Evolutionary conservation across 2,888 invertebrate genomes (phyloP).

Genomic region (Nemurella pictetii): DNA sequence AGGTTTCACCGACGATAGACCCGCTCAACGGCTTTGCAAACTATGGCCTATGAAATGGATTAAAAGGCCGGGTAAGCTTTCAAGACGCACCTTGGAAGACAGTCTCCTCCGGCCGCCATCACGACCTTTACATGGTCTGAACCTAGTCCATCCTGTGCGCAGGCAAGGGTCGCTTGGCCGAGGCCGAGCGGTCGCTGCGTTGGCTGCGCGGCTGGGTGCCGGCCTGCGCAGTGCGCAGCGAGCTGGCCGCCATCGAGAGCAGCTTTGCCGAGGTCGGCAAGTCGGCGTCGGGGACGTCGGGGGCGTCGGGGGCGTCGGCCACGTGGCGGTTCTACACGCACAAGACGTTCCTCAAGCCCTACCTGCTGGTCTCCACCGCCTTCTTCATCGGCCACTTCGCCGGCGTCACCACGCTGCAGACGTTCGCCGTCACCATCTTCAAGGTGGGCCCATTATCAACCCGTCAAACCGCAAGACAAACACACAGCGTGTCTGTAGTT

Average conservation of each 20-base stretch:
- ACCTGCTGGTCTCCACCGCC: slow-evolving; percentile 63
- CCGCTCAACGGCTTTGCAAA: no score
- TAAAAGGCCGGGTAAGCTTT: no score
- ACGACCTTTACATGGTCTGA: no score
- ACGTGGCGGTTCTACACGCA: slow-evolving; percentile 40
- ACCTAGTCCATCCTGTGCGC: background rate
- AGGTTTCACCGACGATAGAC: no score
- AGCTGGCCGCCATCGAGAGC: slow-evolving; percentile 46
- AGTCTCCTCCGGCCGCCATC: no score
- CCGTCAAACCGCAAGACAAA: no score
- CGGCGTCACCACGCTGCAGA: slow-evolving; percentile 71
- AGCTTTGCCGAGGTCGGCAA: no score
- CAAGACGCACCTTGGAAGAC: no score
- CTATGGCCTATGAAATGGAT: background rate
- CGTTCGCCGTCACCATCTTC: slow-evolving; percentile 59
- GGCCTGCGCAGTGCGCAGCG: slow-evolving; percentile 62
- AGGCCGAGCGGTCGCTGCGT: slow-evolving; percentile 56
- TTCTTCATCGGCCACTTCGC: slow-evolving; percentile 77
- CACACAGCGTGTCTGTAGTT: no score
- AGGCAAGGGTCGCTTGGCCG: slow-evolving; percentile 38
- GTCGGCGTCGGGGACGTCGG: no score
- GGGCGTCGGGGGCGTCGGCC: background rate
- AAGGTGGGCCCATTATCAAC: no score
- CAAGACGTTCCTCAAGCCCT: slow-evolving; percentile 69
- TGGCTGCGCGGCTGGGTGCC: slow-evolving; percentile 71